Evolutionary conservation across 1,140 invertebrate genomes (phyloP), one percentile per base, ranked within the genome.

Genomic region (Arion vulgaris): DNA sequence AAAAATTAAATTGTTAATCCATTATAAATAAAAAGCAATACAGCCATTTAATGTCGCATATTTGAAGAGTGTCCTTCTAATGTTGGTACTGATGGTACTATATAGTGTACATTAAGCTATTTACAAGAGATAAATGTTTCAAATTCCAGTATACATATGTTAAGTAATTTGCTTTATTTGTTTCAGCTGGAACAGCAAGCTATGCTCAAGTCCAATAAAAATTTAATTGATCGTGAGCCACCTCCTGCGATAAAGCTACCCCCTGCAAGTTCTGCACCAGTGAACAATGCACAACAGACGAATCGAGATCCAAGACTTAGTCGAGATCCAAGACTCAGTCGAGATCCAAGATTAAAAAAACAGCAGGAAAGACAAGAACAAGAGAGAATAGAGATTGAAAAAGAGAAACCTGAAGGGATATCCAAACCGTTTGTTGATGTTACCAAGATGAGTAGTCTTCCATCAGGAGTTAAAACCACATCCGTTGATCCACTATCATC

Each of bases 171-270:
- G n/a, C n/a, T 32, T 81, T 41, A 9, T 32, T 13, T 81, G 19
- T 73, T 57, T 36, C 68, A 81, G 80, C 49, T 81, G 0, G 80
- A 81, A 39, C 34, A 81, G 51, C 68, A 74, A 38, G 69, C 68
- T n/a, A 13, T 81, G 7, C 26, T 57, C 15, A 53, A 73, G 34
- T 5, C 41, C 5, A 66, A 49, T 7, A 72, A 74, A 53, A 81
- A 81, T 17, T 7, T 74, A 26, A 74, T 81, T 51, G 45, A 72
- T 39, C 41, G 80, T 15, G 80, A 81, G 32, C 80, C 80, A 36
- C 80, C 80, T 28, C 28, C 79, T 32, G 32, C 23, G 9, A 81
- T 81, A 23, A 41, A 51, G 19, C 71, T 81, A 7, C 80, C 80
- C 13, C 80, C 80, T n/a, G 80, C 36, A 0, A 62, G 36, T 28